These are phyloP conservation scores for Hypselothyrea guttata DNA, from an alignment of 2,888 invertebrate species.

Conservation along the genomic window DNA sequence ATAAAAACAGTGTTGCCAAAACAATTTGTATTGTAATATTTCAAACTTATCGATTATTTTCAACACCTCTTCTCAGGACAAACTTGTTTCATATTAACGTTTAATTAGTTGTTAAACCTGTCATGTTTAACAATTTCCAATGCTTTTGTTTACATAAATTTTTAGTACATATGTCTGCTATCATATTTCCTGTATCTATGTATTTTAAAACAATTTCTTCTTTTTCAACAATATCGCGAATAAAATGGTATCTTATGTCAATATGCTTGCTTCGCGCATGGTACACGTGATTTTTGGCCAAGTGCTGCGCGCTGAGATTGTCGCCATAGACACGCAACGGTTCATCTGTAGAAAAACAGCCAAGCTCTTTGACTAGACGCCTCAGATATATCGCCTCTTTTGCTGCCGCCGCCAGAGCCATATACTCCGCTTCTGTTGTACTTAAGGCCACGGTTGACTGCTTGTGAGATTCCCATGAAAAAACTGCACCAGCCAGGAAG, in stretches of 20 bases:
- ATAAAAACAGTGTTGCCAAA: slow-evolving; percentile 5
- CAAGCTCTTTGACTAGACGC: too few relatives aligned
- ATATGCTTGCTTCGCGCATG: slow-evolving; percentile 1
- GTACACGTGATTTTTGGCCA: not conserved
- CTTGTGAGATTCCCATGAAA: slow-evolving; percentile 4
- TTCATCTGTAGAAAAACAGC: not conserved
- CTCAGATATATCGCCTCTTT: slow-evolving; percentile 4
- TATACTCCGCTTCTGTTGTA: not conserved
- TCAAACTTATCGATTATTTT: not conserved
- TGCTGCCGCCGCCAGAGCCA: slow-evolving; percentile 1
- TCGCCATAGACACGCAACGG: slow-evolving; percentile 4
- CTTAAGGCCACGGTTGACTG: not conserved
- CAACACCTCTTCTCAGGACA: slow-evolving; percentile 10
- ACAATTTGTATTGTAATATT: not conserved
- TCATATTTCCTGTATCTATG: slow-evolving; percentile 11
- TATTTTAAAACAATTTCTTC: slow-evolving; percentile 1
- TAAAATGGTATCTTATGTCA: not conserved
- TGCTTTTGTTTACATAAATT: slow-evolving; percentile 6
- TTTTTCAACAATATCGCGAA: not conserved
- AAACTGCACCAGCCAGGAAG: not conserved
- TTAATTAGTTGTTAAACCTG: slow-evolving; percentile 1
- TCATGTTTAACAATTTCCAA: slow-evolving; percentile 11
- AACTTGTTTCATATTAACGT: not conserved
- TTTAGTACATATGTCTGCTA: slow-evolving; percentile 7
- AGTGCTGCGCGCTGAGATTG: slow-evolving; percentile 5